These are phyloP conservation scores for Antigone vipio DNA, from an alignment of 2,113 vertebrate species.

Conservation along the genomic window DNA sequence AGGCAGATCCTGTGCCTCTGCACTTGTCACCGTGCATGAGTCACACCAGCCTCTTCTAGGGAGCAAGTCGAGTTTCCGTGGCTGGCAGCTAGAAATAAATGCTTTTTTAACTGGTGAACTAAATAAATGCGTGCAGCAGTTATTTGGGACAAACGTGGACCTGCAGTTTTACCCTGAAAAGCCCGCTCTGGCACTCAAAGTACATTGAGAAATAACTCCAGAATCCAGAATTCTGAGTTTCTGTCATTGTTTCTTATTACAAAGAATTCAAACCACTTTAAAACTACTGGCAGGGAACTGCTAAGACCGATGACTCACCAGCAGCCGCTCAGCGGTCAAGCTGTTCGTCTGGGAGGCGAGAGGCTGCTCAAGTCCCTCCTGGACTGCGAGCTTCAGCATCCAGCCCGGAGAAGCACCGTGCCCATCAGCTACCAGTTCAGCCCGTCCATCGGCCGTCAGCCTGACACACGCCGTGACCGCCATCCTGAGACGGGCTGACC, in stretches of 20 bases:
- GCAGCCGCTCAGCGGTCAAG: background rate
- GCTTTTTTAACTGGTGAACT: background rate
- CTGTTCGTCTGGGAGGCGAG: background rate
- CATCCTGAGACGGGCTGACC: no score
- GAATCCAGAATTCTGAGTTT: background rate
- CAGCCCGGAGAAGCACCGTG: fast-evolving
- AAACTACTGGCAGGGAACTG: background rate
- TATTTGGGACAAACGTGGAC: no score
- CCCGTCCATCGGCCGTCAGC: fast-evolving
- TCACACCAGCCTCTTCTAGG: background rate
- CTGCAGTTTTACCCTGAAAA: background rate
- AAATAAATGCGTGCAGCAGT: background rate
- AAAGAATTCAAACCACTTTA: background rate
- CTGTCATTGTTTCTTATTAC: background rate
- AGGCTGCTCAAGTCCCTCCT: background rate
- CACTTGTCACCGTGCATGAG: background rate
- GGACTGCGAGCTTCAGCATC: background rate
- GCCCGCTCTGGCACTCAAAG: background rate
- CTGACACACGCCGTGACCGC: fast-evolving
- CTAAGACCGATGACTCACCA: background rate
- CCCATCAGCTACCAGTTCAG: background rate
- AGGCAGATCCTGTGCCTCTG: background rate
- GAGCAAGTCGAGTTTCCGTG: background rate
- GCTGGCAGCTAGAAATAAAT: background rate
- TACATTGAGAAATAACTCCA: background rate